Conservation (phyloP, 2,113 vertebrate genomes). For the Syrrhaptes paradoxus region DNA sequence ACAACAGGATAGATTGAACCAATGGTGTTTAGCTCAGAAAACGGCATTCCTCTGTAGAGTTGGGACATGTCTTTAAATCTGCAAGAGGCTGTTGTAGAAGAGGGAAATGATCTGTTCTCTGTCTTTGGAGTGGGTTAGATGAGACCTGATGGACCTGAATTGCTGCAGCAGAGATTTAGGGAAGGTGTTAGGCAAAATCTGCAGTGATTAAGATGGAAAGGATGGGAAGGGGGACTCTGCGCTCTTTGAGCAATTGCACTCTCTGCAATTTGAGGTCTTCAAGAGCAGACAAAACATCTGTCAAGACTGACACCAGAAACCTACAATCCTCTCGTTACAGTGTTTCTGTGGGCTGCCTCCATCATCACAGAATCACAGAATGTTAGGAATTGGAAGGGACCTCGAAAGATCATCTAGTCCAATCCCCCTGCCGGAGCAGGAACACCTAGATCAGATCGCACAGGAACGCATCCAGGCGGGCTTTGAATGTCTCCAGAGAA, state of each 20-base stretch:
- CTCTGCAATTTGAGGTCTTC: background rate
- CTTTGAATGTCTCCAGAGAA: too few relatives aligned
- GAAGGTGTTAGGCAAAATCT: background rate
- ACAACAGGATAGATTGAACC: background rate
- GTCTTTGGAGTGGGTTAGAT: background rate
- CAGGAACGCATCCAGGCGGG: too few relatives aligned
- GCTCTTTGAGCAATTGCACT: background rate
- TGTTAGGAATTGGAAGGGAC: too few relatives aligned
- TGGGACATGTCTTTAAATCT: background rate
- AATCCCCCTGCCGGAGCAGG: too few relatives aligned
- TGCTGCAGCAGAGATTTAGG: background rate
- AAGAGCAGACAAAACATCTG: background rate
- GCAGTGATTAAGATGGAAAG: background rate
- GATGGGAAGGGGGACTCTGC: background rate
- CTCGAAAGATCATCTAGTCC: too few relatives aligned
- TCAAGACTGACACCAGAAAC: background rate
- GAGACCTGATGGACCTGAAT: background rate
- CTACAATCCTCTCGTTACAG: background rate
- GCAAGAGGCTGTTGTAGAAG: background rate
- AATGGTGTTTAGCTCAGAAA: background rate
- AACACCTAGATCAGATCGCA: too few relatives aligned
- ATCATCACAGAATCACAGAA: too few relatives aligned
- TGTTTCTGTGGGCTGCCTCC: background rate
- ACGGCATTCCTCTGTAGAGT: background rate
- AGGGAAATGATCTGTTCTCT: background rate